Conservation (phyloP, 2,888 invertebrate species). For the Heliconius ismenius region DNA sequence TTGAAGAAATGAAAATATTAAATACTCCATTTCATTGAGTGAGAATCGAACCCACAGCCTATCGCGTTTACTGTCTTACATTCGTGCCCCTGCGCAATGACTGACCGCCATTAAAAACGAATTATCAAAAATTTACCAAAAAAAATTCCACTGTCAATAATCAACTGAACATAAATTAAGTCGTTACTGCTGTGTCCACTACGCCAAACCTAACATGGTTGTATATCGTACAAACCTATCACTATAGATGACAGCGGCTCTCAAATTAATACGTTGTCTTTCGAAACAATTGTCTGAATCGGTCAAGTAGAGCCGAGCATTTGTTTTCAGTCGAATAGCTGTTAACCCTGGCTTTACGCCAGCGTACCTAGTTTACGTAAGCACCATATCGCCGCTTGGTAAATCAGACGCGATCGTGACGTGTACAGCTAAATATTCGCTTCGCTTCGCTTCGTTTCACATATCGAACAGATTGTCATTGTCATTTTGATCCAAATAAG, state of each 20-base stretch:
- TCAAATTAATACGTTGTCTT: constrained; percentile 48
- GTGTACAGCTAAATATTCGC: constrained; percentile 33
- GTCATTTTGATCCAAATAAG: constrained; percentile 19
- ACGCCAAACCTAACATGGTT: not conserved
- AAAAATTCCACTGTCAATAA: no score
- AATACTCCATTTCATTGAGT: no score
- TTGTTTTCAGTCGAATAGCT: constrained; percentile 53
- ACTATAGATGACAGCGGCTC: constrained; percentile 39
- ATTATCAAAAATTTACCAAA: no score
- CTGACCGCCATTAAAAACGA: no score
- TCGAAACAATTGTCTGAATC: constrained; percentile 50
- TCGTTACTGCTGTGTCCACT: not conserved
- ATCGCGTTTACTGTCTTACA: no score
- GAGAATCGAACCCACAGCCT: no score
- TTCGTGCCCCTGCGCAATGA: no score
- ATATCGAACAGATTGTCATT: constrained; percentile 27
- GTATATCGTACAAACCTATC: constrained; percentile 19
- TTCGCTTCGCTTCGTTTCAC: constrained; percentile 25
- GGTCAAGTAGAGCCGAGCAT: constrained; percentile 50
- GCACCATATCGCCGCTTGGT: constrained; percentile 51
- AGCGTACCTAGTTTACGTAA: constrained; percentile 55
- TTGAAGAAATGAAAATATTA: no score
- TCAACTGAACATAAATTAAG: no score
- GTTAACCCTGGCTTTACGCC: constrained; percentile 54
- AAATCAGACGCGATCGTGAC: constrained; percentile 39